A percentile compares a stretch with the other conserved stretches of the same genome.
Conservation (phyloP, 2,113 vertebrate genomes). For the Zosterops japonicus region DNA sequence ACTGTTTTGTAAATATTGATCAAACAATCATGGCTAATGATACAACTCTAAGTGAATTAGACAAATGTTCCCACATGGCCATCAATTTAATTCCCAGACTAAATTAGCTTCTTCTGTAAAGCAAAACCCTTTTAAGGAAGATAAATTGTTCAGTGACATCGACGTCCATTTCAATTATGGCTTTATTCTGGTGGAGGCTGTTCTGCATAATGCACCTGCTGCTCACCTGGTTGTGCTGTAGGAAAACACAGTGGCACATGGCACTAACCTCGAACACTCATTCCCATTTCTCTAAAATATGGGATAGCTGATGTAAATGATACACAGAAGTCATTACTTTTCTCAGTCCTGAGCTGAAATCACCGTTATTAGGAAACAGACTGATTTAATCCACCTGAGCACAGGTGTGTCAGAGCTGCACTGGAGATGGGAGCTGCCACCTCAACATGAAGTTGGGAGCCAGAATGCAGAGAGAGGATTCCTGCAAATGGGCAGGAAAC, state of each 20-base stretch:
- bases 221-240: not conserved
- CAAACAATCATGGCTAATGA: conserved; percentile 70
- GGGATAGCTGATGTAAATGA: not conserved
- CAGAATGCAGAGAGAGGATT: not conserved
- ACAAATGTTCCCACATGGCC: conserved; percentile 61
- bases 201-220: not conserved
- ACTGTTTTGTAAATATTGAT: conserved; percentile 72
- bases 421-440: not conserved
- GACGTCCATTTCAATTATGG: conserved; percentile 55
- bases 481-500: not conserved
- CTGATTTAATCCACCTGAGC: not conserved
- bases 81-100: conserved; percentile 68
- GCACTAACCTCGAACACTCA: too few species aligned
- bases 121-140: conserved; percentile 61
- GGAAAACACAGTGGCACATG: not conserved
- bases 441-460: accelerated
- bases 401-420: not conserved
- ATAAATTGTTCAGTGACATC: conserved; percentile 60
- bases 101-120: conserved; percentile 62
- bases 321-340: not conserved
- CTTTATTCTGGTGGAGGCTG: not conserved
- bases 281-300: not conserved
- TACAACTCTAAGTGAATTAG: conserved; percentile 69
- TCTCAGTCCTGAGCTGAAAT: not conserved
- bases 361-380: not conserved